Conservation (phyloP, 2,797 vertebrate species). For the Darevskia nairensis region DNA sequence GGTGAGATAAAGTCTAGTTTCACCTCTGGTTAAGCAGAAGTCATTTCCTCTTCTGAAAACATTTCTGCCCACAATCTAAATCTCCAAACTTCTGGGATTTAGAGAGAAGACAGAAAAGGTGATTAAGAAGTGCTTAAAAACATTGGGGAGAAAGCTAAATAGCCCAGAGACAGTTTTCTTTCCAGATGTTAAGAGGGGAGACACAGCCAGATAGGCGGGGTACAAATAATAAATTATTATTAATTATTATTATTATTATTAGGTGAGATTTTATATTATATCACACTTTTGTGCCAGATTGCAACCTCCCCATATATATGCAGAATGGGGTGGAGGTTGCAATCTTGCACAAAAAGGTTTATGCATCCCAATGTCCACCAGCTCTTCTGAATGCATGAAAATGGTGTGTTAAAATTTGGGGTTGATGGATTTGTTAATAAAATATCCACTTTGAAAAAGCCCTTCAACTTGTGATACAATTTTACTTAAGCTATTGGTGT, state of each 20-base stretch:
- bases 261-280: too few species aligned
- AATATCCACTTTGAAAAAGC: not conserved
- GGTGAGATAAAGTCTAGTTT: too few species aligned
- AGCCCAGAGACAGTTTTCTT: not conserved
- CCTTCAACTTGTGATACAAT: not conserved
- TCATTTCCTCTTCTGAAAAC: not conserved
- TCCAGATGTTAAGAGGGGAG: not conserved
- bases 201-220: too few species aligned
- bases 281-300: too few species aligned
- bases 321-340: not conserved
- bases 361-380: not conserved
- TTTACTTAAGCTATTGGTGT: not conserved
- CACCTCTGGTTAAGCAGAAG: too few species aligned
- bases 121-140: not conserved
- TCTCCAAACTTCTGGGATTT: not conserved
- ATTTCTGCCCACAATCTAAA: not conserved
- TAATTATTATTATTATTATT: too few species aligned
- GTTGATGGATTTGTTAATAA: not conserved
- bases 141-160: not conserved
- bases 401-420: not conserved
- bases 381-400: not conserved
- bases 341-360: not conserved
- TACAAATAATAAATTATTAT: too few species aligned
- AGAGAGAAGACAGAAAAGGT: not conserved
- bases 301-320: too few species aligned